Evolutionary conservation across 1,140 invertebrate genomes (phyloP), one percentile per base, ranked within the genome.

Genomic region (Spodoptera litura): DNA sequence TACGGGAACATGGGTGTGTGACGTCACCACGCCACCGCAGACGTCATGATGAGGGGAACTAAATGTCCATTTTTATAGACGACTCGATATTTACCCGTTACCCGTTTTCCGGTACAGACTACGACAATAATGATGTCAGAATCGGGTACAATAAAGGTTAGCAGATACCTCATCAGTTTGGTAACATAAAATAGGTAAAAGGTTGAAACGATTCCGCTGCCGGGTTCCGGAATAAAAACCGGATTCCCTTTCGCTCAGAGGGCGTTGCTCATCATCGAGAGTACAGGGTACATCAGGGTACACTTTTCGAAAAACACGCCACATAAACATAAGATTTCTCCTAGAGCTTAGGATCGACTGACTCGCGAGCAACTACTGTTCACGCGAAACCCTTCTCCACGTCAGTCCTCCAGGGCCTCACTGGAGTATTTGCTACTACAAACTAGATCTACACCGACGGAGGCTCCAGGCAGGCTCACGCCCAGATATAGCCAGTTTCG

Each of bases 341-440:
- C 95, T 96, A 95, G 95, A 95, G 95, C 96, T 96, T 96, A 97
- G 96, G 97, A 97, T 96, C 97, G 97, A 97, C 97, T 98, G 95
- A 98, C 97, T 97, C 97, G 96, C 97, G 96, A 97, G 95, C n/a
- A n/a, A n/a, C 97, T 95, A 96, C 97, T 97, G 97, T 98, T 98
- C 96, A 97, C 97, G 97, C 96, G 97, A 97, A 98, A 97, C 97
- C 97, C 97, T 97, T 97, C 96, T 97, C 97, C 97, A 97, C 97
- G 95, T 98, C 97, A 97, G 97, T 97, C 96, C 96, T 97, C 96
- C 83, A 96, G 97, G 96, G 95, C 96, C 96, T 97, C 97, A 95
- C 96, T 97, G 95, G 96, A 97, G 96, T 97, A 97, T 97, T 97
- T 97, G 97, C 97, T 97, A 97, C 96, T 97, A 97, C 96, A 96